Evolutionary conservation across 2,888 invertebrate species (phyloP), one percentile per base, ranked within the genome.

Genomic region (Pyrochroa serraticornis): DNA sequence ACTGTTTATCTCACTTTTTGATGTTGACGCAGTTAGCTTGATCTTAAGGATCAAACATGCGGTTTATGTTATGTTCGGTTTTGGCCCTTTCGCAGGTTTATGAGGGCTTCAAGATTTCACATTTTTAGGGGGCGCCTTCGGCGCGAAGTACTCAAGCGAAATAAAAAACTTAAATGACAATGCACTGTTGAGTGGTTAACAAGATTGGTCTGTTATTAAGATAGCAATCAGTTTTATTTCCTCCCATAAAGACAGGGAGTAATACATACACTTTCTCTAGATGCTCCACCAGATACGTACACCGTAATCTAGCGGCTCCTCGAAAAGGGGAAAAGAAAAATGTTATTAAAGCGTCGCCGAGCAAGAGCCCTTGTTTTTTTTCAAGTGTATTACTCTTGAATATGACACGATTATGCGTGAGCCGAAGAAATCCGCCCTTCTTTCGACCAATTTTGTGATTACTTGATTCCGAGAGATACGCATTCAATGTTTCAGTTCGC

Each of bases 151-250:
- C 53, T 41, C 48, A 60, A 60, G 50, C 50, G 64, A 63, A 64
- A 64, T 62, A 55, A 62, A 69, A 73, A 73, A 71, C 65, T 71
- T 70, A 72, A 75, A 75, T 67, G 73, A 75, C 75, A 71, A 75
- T 75, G 75, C 74, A 73, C 74, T 72, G 74, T 72, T 72, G 75
- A 75, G 78, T 75, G 76, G 77, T 78, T 78, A 77, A 79, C 78
- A 78, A 77, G 79, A 79, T 79, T 78, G 78, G 77, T 77, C 78
- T 70, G 77, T 78, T 77, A 79, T 79, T 79, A 79, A 78, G 78
- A 78, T 78, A 77, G 78, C 78, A 78, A 78, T 79, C 78, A 76
- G 74, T 77, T 79, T 79, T 79, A 79, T 79, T 78, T 75, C 77
- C 74, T 70, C 65, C 77, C 71, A 78, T 79, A 79, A 79, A 79